phyloP scores from a whole-genome alignment of 2,113 vertebrate species.

The Garra rufa region DNA sequence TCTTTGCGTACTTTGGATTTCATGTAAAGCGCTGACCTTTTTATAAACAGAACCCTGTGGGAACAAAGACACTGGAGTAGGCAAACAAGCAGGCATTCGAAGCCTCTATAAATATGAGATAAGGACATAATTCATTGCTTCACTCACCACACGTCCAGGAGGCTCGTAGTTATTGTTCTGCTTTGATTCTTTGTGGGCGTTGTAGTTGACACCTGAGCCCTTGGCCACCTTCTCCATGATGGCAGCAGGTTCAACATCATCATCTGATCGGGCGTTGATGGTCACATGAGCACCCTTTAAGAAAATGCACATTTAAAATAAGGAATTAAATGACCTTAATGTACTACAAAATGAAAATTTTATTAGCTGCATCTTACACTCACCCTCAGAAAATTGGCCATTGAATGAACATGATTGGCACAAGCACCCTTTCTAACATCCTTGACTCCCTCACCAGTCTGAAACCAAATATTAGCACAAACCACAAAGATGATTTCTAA shows the following conservation, averaged over 20 bases:
- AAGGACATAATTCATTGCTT: background rate
- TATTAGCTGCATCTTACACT: background rate
- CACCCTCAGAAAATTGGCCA: conserved; percentile 91
- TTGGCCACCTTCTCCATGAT: conserved; percentile 90
- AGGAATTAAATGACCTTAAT: background rate
- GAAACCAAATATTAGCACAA: background rate
- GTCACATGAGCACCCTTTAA: conserved; percentile 92
- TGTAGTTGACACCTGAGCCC: conserved; percentile 89
- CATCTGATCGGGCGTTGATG: conserved; percentile 88
- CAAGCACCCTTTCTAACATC: conserved; percentile 86
- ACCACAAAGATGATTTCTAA: conserved; percentile 32
- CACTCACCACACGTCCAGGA: conserved; percentile 87
- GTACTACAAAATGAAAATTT: background rate
- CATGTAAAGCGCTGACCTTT: conserved; percentile 86
- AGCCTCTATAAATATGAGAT: background rate
- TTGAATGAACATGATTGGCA: conserved; percentile 88
- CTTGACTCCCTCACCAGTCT: conserved; percentile 79
- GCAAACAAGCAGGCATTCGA: background rate
- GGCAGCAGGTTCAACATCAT: conserved; percentile 88
- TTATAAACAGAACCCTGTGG: conserved; percentile 89
- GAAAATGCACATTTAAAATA: background rate
- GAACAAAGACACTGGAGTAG: background rate
- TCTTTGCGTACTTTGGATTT: conserved; percentile 86
- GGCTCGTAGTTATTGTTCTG: conserved; percentile 76
- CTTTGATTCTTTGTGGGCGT: conserved; percentile 79